Evolutionary conservation across 1,140 invertebrate genomes (phyloP).

Genomic region (Pygmarrhopalites habei): DNA sequence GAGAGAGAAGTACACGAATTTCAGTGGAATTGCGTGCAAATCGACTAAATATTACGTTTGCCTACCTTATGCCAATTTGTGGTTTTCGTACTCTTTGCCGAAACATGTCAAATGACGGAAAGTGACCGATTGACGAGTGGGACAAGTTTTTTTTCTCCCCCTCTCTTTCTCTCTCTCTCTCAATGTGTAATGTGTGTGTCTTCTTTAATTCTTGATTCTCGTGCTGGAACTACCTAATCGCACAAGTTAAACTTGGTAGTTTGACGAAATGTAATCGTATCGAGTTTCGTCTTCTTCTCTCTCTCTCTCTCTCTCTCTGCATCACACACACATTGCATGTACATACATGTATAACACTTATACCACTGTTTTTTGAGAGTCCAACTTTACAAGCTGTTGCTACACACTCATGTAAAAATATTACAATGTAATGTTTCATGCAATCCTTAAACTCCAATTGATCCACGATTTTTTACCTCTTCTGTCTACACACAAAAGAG

Average conservation of each 20-base stretch:
- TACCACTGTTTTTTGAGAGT: too few species aligned
- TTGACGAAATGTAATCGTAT: background rate
- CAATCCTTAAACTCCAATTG: too few species aligned
- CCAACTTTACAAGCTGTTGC: too few species aligned
- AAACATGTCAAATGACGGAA: background rate
- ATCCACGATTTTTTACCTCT: too few species aligned
- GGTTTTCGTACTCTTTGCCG: background rate
- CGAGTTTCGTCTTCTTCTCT: background rate
- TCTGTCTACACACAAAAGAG: too few species aligned
- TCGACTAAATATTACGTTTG: conserved; percentile 4
- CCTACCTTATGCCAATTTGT: conserved; percentile 4
- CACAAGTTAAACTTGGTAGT: background rate
- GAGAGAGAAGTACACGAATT: too few species aligned
- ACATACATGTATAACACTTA: background rate
- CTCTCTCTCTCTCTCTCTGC: background rate
- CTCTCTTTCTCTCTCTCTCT: background rate
- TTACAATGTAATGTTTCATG: too few species aligned
- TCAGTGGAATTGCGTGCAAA: conserved; percentile 17
- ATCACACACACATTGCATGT: background rate
- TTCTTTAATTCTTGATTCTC: conserved; percentile 6
- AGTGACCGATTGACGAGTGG: conserved; percentile 10
- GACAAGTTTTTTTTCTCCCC: background rate
- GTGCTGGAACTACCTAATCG: conserved; percentile 1
- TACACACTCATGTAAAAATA: too few species aligned
- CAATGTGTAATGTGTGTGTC: too few species aligned